Evolutionary conservation across 1,140 invertebrate species (phyloP), one percentile per base, ranked within the genome.

Genomic region (Meloidogyne chitwoodi): DNA sequence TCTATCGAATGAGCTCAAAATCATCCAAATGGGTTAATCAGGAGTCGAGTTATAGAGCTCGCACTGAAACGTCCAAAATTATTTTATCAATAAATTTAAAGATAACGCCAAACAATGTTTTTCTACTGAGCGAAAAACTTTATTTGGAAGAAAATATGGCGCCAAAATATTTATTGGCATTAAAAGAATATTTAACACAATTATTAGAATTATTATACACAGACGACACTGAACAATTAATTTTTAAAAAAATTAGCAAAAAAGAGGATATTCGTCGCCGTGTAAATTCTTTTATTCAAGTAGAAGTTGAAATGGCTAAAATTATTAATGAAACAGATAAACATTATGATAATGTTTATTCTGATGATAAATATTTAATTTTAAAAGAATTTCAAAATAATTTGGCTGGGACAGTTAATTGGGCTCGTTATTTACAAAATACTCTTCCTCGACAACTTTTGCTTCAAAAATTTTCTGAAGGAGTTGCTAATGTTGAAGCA

Each of bases 291-390:
- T 77, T 77, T 63, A 68, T 77, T 34, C 61, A 77, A 29, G 75
- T 77, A n/a, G 76, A 77, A 63, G 29, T 61, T 14, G 22, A 26
- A 26, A 77, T 77, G 75, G 76, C 76, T 26, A 31, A 41, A 56
- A 77, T 77, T 24, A 65, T 68, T 48, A 77, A 77, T 68, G 67
- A 64, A 44, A 77, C 72, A 2, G 76, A 77, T 29, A 75, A 77
- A 24, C 76, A 77, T 62, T 77, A 76, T 64, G 76, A 77, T 56
- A 73, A 77, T 76, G 76, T 76, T 26, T 77, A 77, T 62, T 67
- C 62, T 19, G 76, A 77, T 41, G 76, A 77, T 76, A 29, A 64
- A 44, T 64, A 77, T 74, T 56, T 44, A 26, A 77, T 29, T 38
- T n/a, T 77, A 62, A 77, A 77, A 56, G 61, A 77, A 61, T 63